A percentile compares a stretch with the other conserved stretches of the same genome.
Conservation (phyloP, 2,113 vertebrate species). For the Mobula birostris region DNA sequence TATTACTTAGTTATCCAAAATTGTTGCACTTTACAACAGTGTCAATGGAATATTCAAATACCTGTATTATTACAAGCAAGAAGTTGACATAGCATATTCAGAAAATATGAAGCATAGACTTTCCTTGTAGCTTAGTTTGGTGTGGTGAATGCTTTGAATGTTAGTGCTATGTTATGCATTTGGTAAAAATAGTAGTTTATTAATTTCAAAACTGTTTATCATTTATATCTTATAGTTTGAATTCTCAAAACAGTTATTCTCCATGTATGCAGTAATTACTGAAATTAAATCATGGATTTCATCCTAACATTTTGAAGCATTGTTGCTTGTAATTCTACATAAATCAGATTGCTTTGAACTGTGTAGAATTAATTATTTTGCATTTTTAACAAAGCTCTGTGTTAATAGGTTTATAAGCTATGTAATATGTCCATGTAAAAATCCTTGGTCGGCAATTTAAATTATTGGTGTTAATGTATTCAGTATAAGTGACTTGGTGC, state of each 20-base stretch:
- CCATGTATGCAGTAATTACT: background rate
- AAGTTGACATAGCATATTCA: background rate
- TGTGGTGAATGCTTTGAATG: background rate
- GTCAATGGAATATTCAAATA: background rate
- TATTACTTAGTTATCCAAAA: background rate
- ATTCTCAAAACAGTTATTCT: background rate
- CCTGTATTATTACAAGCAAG: background rate
- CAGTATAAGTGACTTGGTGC: background rate
- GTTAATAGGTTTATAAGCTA: too few species aligned
- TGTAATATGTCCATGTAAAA: background rate
- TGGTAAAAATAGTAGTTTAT: background rate
- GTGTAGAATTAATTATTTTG: conserved; percentile 2
- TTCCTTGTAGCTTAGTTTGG: background rate
- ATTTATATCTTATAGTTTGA: background rate
- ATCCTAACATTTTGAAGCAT: background rate
- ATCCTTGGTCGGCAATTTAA: background rate
- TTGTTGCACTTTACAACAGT: background rate
- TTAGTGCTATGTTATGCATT: background rate
- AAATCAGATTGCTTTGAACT: background rate
- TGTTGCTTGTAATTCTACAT: background rate
- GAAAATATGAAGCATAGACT: background rate
- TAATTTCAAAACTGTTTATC: background rate
- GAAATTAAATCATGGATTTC: background rate
- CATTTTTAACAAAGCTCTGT: conserved; percentile 7
- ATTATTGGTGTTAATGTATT: background rate